phyloP scores from a whole-genome alignment of 2,113 vertebrate species.

The Misgurnus anguillicaudatus region DNA sequence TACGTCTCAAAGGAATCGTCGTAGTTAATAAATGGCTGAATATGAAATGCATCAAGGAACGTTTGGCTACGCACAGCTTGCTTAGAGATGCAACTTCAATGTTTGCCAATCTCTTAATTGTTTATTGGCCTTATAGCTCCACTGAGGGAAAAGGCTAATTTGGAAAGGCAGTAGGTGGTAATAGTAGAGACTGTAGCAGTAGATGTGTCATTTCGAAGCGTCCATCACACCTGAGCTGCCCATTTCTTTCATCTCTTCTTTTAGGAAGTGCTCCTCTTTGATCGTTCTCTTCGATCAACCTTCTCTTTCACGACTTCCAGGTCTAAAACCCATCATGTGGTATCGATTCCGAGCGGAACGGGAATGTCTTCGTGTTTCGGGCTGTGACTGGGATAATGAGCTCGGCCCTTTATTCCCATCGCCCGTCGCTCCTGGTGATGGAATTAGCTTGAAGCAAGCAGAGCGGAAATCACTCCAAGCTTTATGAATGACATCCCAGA shows the following conservation, averaged over 20 bases:
- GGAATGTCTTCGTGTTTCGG: conserved; percentile 41
- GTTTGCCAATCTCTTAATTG: conserved; percentile 39
- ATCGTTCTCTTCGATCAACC: neutral
- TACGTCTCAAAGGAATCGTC: conserved; percentile 3
- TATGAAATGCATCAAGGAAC: conserved; percentile 9
- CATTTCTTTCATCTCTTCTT: neutral
- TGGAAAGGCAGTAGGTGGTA: conserved; percentile 27
- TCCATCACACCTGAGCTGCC: conserved; percentile 15
- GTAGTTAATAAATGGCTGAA: conserved; percentile 37
- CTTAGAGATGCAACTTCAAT: conserved; percentile 24
- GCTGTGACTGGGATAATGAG: conserved; percentile 49
- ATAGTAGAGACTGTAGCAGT: conserved; percentile 3
- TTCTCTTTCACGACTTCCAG: neutral
- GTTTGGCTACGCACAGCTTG: conserved; percentile 22
- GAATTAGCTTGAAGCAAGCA: conserved; percentile 87
- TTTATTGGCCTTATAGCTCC: conserved; percentile 35
- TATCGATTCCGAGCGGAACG: conserved; percentile 16
- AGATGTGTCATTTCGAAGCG: conserved; percentile 14
- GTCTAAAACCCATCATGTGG: conserved; percentile 5
- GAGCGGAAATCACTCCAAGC: conserved; percentile 81
- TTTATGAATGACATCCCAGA: conserved; percentile 89
- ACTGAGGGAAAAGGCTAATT: neutral
- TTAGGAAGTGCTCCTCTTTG: conserved; percentile 1
- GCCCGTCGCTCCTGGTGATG: conserved; percentile 74
- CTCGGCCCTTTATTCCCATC: conserved; percentile 53